Evolutionary conservation across 2,888 invertebrate genomes (phyloP), one percentile per base, ranked within the genome.

Genomic region (Pachydiplax longipennis): DNA sequence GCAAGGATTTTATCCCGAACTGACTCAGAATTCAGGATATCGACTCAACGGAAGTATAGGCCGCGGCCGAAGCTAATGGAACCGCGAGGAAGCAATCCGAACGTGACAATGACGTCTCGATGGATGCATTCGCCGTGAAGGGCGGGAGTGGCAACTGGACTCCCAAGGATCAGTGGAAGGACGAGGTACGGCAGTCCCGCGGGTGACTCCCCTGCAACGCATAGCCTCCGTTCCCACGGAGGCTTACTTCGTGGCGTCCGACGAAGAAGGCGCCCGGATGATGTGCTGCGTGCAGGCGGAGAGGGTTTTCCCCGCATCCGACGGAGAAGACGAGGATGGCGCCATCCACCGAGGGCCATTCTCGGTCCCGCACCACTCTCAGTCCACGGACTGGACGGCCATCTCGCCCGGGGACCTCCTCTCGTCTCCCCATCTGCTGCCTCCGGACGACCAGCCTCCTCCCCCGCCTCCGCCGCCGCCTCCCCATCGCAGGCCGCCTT

Each of bases 241-340:
- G 81, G 81, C n/a, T 18, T 31, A 35, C 53, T 15, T 35, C 53
- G 53, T 48, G n/a, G 53, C 25, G 53, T 87, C 37, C 58, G n/a
- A 22, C 25, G 73, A 25, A 73, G 73, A 73, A 73, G 25, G 31
- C 73, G 73, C 31, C 12, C 87, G 22, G 61, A 87, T 87, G 87
- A 92, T 92, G 92, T 92, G 92, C 91, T 92, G 92, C 91, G 92
- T 92, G 65, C 92, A 92, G 90, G 92, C 92, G 37, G 92, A 92
- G 91, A 92, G 92, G n/a, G 92, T 92, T 91, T 92, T 92, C 91
- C 92, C 92, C 35, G 92, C 92, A 31, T 92, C 92, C 82, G 92
- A 92, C 91, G 92, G 92, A 31, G 92, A 91, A 83, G 91, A 91
- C 65, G 92, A 91, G 37, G 92, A 92, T 90, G 91, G 91, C 25